A percentile compares a stretch with the other conserved stretches of the same genome.
Evolutionary conservation across 92 coral and sea anemone species (phyloP).

Genomic region (Galaxea fascicularis): DNA sequence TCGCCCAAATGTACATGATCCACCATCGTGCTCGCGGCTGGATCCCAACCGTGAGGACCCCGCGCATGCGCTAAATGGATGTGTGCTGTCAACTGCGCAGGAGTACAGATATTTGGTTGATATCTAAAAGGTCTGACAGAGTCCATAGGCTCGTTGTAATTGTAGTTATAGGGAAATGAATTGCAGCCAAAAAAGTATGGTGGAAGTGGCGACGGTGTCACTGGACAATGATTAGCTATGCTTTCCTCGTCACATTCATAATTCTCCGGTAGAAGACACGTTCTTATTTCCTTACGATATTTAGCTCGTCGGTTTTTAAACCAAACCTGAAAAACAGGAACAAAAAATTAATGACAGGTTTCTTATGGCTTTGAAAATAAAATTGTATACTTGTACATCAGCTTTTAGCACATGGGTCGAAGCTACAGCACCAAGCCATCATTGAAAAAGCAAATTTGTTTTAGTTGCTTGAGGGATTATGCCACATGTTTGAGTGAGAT

Average conservation of each 20-base stretch:
- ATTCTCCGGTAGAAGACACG: conserved; percentile 21
- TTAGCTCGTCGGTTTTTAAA: conserved; percentile 91
- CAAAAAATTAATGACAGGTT: neutral
- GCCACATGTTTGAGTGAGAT: too few relatives aligned
- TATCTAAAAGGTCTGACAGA: conserved; percentile 20
- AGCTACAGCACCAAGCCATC: too few relatives aligned
- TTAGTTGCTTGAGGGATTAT: too few relatives aligned
- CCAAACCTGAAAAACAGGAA: conserved; percentile 72
- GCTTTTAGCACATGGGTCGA: too few relatives aligned
- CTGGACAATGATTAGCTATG: conserved; percentile 13
- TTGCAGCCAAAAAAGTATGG: conserved; percentile 25
- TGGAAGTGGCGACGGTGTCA: conserved; percentile 9
- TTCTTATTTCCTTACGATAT: conserved; percentile 73
- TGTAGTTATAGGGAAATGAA: conserved; percentile 32
- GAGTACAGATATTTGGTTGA: conserved; percentile 18
- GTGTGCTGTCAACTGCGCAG: conserved; percentile 8
- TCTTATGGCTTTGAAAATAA: neutral
- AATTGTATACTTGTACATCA: neutral
- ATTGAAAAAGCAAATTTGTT: too few relatives aligned
- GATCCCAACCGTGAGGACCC: conserved; percentile 15
- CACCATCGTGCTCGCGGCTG: conserved; percentile 16
- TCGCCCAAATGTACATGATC: conserved; percentile 23
- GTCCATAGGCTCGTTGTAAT: conserved; percentile 9
- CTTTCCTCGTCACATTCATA: conserved; percentile 38
- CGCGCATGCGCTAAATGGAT: conserved; percentile 15